Conservation (phyloP, 1,140 invertebrate species). For the Macrotrachela quadricornifera region DNA sequence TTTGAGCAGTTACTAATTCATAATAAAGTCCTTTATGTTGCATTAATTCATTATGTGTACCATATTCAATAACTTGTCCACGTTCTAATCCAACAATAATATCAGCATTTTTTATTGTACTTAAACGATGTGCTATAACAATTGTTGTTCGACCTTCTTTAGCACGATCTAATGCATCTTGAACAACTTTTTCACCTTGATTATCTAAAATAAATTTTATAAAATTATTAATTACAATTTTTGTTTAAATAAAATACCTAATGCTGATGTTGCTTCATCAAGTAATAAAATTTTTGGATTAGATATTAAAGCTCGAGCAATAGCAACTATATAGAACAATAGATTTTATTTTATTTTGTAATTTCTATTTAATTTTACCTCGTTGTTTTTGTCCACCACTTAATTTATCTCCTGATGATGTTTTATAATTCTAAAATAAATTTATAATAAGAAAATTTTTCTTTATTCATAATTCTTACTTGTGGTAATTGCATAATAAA, state of each 20-base stretch:
- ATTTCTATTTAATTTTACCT: constrained; percentile 32
- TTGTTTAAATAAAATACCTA: constrained; percentile 63
- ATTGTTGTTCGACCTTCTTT: constrained; percentile 25
- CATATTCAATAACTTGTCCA: constrained; percentile 65
- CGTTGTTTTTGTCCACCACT: constrained; percentile 9
- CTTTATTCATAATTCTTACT: constrained; percentile 36
- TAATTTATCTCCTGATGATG: constrained; percentile 33
- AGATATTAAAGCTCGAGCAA: constrained; percentile 33
- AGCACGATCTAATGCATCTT: constrained; percentile 21
- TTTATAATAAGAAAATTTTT: constrained; percentile 43
- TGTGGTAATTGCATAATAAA: constrained; percentile 61
- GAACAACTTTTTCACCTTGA: constrained; percentile 12
- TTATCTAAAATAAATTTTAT: constrained; percentile 50
- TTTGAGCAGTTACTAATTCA: not conserved
- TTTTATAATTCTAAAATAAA: constrained; percentile 67
- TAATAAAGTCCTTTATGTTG: constrained; percentile 3
- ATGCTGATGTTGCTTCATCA: constrained; percentile 44
- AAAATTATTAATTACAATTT: constrained; percentile 56
- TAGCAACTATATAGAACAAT: constrained; percentile 62
- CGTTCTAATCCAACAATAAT: constrained; percentile 71
- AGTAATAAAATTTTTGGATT: constrained; percentile 23
- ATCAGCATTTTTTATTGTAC: constrained; percentile 75
- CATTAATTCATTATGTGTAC: constrained; percentile 20
- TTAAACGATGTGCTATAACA: constrained; percentile 38
- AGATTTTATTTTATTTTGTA: no score